Percentiles rank a stretch among this genome's conserved stretches.
Conservation (phyloP, 2,113 vertebrate genomes). For the Opisthocomus hoazin region DNA sequence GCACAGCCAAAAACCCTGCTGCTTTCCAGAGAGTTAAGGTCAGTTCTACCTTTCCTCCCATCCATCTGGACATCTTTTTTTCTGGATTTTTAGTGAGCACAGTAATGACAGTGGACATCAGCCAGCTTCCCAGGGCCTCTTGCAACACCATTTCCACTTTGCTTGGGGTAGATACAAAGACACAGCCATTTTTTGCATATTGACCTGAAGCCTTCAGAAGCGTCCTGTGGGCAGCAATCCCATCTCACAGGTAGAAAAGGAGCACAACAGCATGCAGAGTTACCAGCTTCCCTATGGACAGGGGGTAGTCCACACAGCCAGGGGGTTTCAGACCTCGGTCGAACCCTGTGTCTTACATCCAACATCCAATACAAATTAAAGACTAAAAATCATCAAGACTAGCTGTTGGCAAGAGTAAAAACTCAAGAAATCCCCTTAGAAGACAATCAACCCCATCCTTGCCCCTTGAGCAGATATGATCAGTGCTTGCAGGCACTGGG, state of each 20-base stretch:
- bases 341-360: not conserved
- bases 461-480: not conserved
- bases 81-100: not conserved
- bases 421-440: not conserved
- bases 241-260: not conserved
- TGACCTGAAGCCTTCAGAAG: not conserved
- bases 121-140: not conserved
- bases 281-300: not conserved
- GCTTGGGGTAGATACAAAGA: not conserved
- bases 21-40: not conserved
- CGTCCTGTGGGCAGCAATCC: fast-evolving
- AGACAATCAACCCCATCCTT: not conserved
- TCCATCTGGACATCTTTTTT: fast-evolving
- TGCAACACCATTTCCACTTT: no score
- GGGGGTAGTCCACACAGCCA: fast-evolving
- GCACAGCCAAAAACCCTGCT: not conserved
- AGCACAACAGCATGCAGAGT: fast-evolving
- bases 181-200: fast-evolving
- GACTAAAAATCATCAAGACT: not conserved
- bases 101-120: fast-evolving
- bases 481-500: not conserved
- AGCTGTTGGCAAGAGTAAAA: not conserved
- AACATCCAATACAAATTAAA: fast-evolving
- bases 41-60: not conserved
- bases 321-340: no score